A percentile compares a stretch with the other conserved stretches of the same genome.
Conservation (phyloP, 2,113 vertebrate genomes). For the Choloepus hoffmanni region DNA sequence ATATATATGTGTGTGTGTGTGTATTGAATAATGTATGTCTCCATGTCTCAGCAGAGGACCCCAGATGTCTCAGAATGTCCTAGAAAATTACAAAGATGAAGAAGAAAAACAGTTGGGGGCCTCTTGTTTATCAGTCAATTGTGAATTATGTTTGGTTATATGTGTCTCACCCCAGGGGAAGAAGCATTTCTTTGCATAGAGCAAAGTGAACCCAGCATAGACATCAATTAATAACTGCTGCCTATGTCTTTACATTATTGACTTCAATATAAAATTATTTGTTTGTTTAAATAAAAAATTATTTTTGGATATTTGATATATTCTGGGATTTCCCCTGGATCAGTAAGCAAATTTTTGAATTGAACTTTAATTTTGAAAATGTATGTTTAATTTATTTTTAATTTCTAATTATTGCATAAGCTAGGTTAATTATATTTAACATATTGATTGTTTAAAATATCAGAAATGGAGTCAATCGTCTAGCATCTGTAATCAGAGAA, state of each 20-base stretch:
- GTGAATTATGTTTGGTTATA: background rate
- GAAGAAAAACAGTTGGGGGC: background rate
- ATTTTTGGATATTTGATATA: background rate
- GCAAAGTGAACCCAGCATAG: background rate
- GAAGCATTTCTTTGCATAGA: background rate
- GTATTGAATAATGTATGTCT: background rate
- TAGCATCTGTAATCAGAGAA: background rate
- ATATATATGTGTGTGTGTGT: too few species aligned
- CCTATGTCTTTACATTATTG: background rate
- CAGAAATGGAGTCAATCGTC: background rate
- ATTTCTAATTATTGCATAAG: background rate
- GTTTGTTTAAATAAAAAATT: background rate
- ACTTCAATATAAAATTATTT: background rate
- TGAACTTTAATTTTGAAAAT: background rate
- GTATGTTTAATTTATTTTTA: background rate
- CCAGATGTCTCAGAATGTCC: background rate
- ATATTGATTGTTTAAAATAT: background rate
- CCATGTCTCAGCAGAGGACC: background rate
- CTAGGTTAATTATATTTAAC: background rate
- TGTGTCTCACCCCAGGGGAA: background rate
- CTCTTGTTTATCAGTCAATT: background rate
- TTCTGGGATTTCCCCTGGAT: background rate
- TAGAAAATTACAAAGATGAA: background rate
- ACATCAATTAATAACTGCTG: background rate
- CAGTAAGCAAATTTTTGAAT: background rate